Percentiles rank a stretch among this genome's conserved stretches.
phyloP scores from a whole-genome alignment of 2,113 vertebrate genomes.

The Leuciscus idus region DNA sequence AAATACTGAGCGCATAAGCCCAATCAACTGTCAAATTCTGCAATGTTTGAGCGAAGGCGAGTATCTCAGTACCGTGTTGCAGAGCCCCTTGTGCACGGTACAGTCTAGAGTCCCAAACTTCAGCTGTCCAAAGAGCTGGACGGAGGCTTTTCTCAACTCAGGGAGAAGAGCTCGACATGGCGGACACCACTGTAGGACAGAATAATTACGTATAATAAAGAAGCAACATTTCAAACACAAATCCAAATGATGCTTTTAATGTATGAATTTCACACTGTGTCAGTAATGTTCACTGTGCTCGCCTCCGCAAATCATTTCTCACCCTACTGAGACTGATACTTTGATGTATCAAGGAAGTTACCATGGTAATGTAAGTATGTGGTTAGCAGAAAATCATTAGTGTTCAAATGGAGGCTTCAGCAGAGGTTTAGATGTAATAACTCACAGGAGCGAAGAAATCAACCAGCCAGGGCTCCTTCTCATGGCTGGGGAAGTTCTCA shows the following conservation, averaged over 20 bases:
- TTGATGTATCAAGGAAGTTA: conserved; percentile 9
- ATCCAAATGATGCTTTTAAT: background rate
- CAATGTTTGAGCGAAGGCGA: background rate
- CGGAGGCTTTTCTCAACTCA: conserved; percentile 94
- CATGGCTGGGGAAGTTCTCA: conserved; percentile 92
- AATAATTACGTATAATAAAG: conserved; percentile 27
- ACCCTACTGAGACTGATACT: background rate
- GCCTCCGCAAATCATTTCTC: background rate
- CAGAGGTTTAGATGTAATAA: conserved; percentile 26
- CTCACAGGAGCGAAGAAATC: conserved; percentile 98
- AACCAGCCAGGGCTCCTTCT: conserved; percentile 94
- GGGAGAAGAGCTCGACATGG: conserved; percentile 93
- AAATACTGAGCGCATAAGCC: background rate
- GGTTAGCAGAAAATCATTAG: background rate
- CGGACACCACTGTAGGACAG: conserved; percentile 89
- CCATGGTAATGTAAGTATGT: background rate
- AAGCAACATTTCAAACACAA: conserved; percentile 12
- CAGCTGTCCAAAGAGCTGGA: conserved; percentile 89
- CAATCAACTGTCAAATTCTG: background rate
- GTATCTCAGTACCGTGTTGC: conserved; percentile 80
- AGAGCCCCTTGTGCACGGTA: conserved; percentile 90
- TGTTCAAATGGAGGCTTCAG: background rate
- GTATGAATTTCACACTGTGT: background rate
- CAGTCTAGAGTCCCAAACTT: conserved; percentile 96
- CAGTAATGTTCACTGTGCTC: background rate